phyloP scores from a whole-genome alignment of 2,797 vertebrate genomes.

The Avahi laniger region DNA sequence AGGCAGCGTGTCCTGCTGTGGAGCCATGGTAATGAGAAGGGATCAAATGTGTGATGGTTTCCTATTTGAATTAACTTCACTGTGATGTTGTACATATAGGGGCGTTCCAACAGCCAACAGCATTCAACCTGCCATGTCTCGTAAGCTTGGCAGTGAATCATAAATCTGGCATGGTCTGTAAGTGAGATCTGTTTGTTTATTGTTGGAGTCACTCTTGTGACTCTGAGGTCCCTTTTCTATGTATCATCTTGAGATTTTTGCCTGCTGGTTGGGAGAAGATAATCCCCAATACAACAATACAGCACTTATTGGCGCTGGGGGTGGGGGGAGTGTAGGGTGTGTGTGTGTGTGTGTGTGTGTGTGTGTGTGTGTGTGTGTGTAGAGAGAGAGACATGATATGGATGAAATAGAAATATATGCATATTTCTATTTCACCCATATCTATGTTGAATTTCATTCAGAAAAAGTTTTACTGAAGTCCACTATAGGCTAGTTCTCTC shows the following conservation, averaged over 20 bases:
- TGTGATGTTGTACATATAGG: neutral
- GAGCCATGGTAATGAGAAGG: constrained; percentile 26
- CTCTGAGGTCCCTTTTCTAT: neutral
- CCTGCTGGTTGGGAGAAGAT: neutral
- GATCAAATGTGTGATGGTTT: constrained; percentile 11
- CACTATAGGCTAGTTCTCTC: neutral
- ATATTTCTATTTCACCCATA: neutral
- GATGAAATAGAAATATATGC: too few relatives aligned
- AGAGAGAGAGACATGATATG: too few relatives aligned
- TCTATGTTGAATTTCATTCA: neutral
- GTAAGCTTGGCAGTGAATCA: neutral
- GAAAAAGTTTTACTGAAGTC: neutral
- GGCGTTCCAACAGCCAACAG: neutral
- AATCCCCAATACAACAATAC: neutral
- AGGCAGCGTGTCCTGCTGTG: constrained; percentile 33
- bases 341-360: neutral
- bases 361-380: neutral
- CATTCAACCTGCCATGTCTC: neutral
- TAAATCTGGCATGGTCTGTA: neutral
- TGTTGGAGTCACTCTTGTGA: neutral
- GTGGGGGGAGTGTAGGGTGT: neutral
- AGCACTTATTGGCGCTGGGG: too few relatives aligned
- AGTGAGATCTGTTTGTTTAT: neutral
- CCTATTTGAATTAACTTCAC: constrained; percentile 10
- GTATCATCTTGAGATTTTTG: neutral